phyloP scores from a whole-genome alignment of 30 jellyfish, hydroid and myxozoan species.

The Hydractinia symbiolongicarpus region DNA sequence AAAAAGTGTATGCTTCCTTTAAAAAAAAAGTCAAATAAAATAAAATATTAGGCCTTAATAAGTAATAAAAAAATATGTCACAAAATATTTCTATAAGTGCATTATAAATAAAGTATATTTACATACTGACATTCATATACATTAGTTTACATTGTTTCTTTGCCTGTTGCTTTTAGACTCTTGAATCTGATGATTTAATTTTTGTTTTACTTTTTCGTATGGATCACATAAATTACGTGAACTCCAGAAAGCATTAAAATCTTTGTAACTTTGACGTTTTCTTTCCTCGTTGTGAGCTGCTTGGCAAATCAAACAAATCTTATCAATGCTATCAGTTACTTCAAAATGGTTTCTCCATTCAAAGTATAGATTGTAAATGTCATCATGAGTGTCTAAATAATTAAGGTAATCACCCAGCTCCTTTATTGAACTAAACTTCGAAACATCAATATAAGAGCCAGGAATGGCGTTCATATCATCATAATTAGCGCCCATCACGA shows the following conservation, averaged over 20 bases:
- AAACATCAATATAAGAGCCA: conserved; percentile 77
- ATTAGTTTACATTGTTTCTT: not conserved
- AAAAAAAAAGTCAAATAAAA: no score
- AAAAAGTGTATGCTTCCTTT: no score
- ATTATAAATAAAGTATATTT: no score
- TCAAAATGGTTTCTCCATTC: conserved; percentile 70
- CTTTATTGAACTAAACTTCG: conserved; percentile 48
- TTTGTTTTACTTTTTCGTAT: conserved; percentile 30
- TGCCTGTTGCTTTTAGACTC: conserved; percentile 22
- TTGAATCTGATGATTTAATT: conserved; percentile 53
- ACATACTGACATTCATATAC: no score
- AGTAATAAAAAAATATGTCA: no score
- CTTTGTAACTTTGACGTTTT: conserved; percentile 23
- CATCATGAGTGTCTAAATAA: conserved; percentile 61
- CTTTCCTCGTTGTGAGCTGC: conserved; percentile 42
- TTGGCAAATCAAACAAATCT: conserved; percentile 68
- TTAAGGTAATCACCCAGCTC: conserved; percentile 55
- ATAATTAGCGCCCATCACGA: conserved; percentile 76
- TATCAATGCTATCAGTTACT: conserved; percentile 54
- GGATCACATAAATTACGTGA: conserved; percentile 49
- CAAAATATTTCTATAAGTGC: no score
- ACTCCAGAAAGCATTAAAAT: conserved; percentile 68
- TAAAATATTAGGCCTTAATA: no score
- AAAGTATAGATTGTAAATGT: conserved; percentile 80
- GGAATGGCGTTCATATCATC: conserved; percentile 41